Base-by-base conservation (phyloP, 64 coral and sea anemone genomes). In the Montipora efflorescens region DNA sequence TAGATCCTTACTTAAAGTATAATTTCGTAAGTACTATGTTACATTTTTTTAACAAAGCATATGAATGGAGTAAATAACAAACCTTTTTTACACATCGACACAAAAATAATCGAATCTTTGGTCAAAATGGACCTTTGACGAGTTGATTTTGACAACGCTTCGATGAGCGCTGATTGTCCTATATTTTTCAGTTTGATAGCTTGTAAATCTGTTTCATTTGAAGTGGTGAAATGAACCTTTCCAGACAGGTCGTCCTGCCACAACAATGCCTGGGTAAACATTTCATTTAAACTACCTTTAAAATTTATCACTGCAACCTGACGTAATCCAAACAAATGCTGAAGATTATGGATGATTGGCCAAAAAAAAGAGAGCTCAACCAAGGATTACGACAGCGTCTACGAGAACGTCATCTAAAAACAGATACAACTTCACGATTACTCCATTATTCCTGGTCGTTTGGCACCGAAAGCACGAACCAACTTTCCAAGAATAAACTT, bases 51-150 rank as follows among this genome's bases (percentile, higher is more conserved):
- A 23, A 43, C 68, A 67, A 83, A 71, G n/a, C 3, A 47, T 21
- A 16, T 71, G 20, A 49, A 70, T 68, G 49, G 15, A 14, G 44
- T 48, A 71, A 47, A 86, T 71, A 78, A 18, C 4, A 78, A 86
- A 86, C 82, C 18, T 86, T 86, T 36, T 72, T 71, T 71, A 86
- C 47, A 23, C 19, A 86, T 49, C 19, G 66, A 50, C 43, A 46
- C 43, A 84, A 86, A 84, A 86, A 86, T 86, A 86, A 18, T 86
- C 43, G 8, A 86, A 47, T 86, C 64, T 86, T 48, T 71, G 16
- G 81, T 84, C 62, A 13, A 48, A 68, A 47, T 84, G 45, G 64
- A 86, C 61, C 19, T 45, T 11, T 21, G n/a, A 71, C 45, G 18
- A 47, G 47, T 12, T 69, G 47, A 49, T 72, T 83, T 86, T 50